phyloP scores from a whole-genome alignment of 1,140 invertebrate genomes.

The Plodia interpunctella region DNA sequence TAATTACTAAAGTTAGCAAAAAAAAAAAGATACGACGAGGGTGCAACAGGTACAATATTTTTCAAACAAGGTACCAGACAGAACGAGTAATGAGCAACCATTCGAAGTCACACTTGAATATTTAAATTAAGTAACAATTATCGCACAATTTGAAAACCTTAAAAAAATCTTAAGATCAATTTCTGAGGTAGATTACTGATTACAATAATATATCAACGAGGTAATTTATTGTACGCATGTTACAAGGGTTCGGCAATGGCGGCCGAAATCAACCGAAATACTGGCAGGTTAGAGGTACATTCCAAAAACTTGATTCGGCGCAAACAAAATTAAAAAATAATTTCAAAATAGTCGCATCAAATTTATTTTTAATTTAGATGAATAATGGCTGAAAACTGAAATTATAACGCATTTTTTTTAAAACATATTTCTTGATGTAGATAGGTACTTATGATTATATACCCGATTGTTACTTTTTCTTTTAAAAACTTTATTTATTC shows the following conservation, averaged over 20 bases:
- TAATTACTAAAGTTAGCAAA: constrained; percentile 32
- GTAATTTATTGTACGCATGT: constrained; percentile 66
- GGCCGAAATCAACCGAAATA: constrained; percentile 17
- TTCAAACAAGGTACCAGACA: constrained; percentile 56
- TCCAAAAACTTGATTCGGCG: constrained; percentile 5
- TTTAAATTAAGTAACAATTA: constrained; percentile 73
- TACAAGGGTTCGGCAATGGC: constrained; percentile 40
- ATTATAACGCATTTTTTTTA: no score
- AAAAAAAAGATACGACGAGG: constrained; percentile 50
- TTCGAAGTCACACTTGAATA: constrained; percentile 59
- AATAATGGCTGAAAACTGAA: no score
- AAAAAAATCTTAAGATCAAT: constrained; percentile 73
- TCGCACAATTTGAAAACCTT: constrained; percentile 63
- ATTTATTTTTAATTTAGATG: no score
- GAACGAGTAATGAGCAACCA: constrained; percentile 63
- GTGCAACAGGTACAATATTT: constrained; percentile 55
- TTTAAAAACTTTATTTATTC: no score
- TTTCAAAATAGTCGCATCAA: no score
- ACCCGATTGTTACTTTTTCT: no score
- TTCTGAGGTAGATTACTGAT: constrained; percentile 72
- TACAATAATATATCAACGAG: constrained; percentile 70
- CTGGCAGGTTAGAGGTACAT: constrained; percentile 9
- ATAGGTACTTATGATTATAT: no score
- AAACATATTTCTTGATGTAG: no score
- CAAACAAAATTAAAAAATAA: no score